Percentiles rank a stretch among this genome's conserved stretches.
Conservation (phyloP, 2,113 vertebrate species). For the Entelurus aequoreus region DNA sequence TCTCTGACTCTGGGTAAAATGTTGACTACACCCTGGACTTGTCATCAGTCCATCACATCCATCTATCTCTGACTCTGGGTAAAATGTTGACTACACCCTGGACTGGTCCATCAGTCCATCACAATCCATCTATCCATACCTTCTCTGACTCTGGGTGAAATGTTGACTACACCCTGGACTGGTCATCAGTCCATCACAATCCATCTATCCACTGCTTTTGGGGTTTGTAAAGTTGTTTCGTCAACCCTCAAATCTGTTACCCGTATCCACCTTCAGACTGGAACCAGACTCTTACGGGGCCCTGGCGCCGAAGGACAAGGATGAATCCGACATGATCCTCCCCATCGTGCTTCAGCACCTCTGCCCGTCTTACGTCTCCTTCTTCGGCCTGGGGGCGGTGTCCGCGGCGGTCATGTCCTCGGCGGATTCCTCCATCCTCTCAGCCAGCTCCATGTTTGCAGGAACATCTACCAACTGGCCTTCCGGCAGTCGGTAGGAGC, state of each 20-base stretch:
- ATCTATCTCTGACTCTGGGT: no score
- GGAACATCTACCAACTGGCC: slow-evolving; percentile 94
- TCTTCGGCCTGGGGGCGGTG: slow-evolving; percentile 92
- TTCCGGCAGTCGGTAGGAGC: slow-evolving; percentile 90
- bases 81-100: no score
- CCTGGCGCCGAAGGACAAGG: slow-evolving; percentile 75
- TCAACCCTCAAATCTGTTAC: background rate
- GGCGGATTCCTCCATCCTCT: slow-evolving; percentile 94
- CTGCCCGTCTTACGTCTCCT: slow-evolving; percentile 87
- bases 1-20: no score
- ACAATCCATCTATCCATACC: no score
- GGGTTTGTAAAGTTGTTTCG: no score
- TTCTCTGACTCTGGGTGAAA: no score
- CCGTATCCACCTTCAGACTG: slow-evolving; percentile 74
- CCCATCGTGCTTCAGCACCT: slow-evolving; percentile 93
- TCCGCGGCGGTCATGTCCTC: slow-evolving; percentile 98
- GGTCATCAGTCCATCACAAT: no score
- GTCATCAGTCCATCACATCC: no score
- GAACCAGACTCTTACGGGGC: slow-evolving; percentile 87
- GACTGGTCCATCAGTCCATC: no score
- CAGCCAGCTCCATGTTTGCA: slow-evolving; percentile 98
- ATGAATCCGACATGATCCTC: slow-evolving; percentile 92
- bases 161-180: no score
- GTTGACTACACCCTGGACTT: no score
- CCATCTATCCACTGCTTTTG: no score